Evolutionary conservation across 2,888 invertebrate genomes (phyloP), one percentile per base, ranked within the genome.

Genomic region (Drosophila prolongata): DNA sequence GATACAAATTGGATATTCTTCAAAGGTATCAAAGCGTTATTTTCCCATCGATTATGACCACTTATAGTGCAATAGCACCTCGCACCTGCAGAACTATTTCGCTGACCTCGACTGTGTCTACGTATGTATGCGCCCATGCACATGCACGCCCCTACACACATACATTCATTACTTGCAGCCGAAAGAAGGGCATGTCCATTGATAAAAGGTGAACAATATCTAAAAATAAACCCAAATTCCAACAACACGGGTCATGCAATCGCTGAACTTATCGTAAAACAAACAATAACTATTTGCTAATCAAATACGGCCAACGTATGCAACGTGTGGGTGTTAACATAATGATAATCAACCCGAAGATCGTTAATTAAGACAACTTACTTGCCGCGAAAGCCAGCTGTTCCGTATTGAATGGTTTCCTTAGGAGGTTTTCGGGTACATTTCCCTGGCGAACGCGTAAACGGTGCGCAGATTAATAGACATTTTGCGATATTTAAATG

Each of bases 331-430:
- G 65, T 61, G 49, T 50, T 13, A 56, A 43, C 58, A 54, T 53
- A 47, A 47, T 47, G 30, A 53, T 60, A 27, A 70, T 54, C 11
- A 49, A 19, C 16, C 50, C 37, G 6, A 53, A 50, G 38, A 34
- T 49, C 43, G 19, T 44, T 37, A 49, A 72, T 42, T 54, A 49
- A 71, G 49, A 30, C 43, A 55, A 90, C 91, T 87, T 77, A 91
- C 90, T 95, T 96, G 88, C 95, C 95, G 88, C 97, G 94, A 92
- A 97, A 97, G 90, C 97, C 97, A 81, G 97, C 96, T 70, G 97
- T 97, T 81, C 97, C 97, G 93, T 97, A 97, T 92, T 95, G 94
- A 83, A 96, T 95, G 89, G 94, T 94, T 77, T 94, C 93, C 85
- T 94, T 94, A 59, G 93, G 93, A 93, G 52, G 88, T 95, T 93